Base-by-base conservation (phyloP, 2,888 invertebrate genomes). In the Spodoptera picta region DNA sequence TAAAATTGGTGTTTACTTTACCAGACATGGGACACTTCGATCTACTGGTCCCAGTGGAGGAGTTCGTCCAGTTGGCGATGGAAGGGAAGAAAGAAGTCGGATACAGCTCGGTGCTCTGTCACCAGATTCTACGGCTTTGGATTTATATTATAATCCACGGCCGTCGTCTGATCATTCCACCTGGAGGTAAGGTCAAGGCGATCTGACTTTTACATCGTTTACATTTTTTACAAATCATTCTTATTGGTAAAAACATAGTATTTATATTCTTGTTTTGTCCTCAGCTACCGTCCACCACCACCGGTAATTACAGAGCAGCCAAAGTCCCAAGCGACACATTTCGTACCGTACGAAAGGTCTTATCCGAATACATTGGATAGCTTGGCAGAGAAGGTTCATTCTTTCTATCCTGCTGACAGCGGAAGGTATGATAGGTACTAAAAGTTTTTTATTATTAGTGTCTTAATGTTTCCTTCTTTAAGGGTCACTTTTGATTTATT, bases 301-400 rank as follows among this genome's bases (percentile, higher is more conserved):
- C 97, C 97, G 9, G 98, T 98, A 14, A 98, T 98, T 75, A 98
- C 98, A 14, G 98, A 98, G 87, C 98, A 98, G 89, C 98, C 98
- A 0, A 98, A 98, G 87, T 96, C 97, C 19, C 92, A 95, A 69
- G 95, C 96, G 61, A 97, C 98, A 75, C 93, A 98, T 85, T 98
- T 98, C 90, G 98, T 98, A 70, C 98, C 98, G 6, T 98, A 98
- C 90, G 98, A 98, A 87, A 96, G 98, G 70, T 96, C 96, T 4
- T 97, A 97, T 87, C 97, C 98, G 2, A 98, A 98, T 54, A 98
- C 98, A 0, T 91, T 98, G 76, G 98, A 98, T 88, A 98, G 98
- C 83, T 95, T 98, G 59, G 98, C 98, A 5, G 98, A 98, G 89
- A 98, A 98, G 92, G 98, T 98, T 60, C 98, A 98, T 89, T 97